Evolutionary conservation across 30 jellyfish, hydroid and myxozoan genomes (phyloP), one percentile per base, ranked within the genome.

Genomic region (Haliclystus octoradiatus): DNA sequence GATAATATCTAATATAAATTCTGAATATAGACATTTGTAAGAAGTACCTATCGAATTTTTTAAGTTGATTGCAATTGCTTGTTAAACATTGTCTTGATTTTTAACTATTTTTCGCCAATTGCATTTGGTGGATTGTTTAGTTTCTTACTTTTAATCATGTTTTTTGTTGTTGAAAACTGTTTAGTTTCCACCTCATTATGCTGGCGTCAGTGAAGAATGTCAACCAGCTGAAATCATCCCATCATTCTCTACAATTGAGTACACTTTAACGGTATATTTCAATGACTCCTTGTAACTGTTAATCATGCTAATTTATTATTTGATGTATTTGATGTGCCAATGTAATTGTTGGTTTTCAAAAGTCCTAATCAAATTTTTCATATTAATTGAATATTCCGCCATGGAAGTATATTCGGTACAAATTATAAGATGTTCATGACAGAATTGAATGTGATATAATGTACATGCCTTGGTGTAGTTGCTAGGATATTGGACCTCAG

Each of bases 141-240:
- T 40, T 9, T 40, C 57, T 40, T 40, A 5, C 57, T 40, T 5
- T 40, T 9, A 9, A 31, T 3, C 22, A 2, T 62, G 35, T 3
- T 75, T 52, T 46, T 47, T n/a, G n/a, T n/a, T n/a, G n/a, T n/a
- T n/a, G n/a, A n/a, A n/a, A n/a, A n/a, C n/a, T 14, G 52, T 93
- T 28, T 63, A 93, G 99, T 93, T 93, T 71, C 99, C 99, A 1
- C 96, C 96, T 25, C 97, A 93, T 62, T 93, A 93, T 77, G 93
- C 95, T 72, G 97, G 97, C 2, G 84, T 93, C 76, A 93, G 92
- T 76, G 99, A 93, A 71, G 93, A 85, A 57, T 95, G 80, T 35
- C 99, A 93, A 69, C 99, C 99, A 25, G 99, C 99, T 34, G 99
- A 93, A 62, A 84, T 93, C 68, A 84, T 93, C n/a, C 97, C 97